phyloP scores from a whole-genome alignment of 2,113 vertebrate species.

The Ia io region DNA sequence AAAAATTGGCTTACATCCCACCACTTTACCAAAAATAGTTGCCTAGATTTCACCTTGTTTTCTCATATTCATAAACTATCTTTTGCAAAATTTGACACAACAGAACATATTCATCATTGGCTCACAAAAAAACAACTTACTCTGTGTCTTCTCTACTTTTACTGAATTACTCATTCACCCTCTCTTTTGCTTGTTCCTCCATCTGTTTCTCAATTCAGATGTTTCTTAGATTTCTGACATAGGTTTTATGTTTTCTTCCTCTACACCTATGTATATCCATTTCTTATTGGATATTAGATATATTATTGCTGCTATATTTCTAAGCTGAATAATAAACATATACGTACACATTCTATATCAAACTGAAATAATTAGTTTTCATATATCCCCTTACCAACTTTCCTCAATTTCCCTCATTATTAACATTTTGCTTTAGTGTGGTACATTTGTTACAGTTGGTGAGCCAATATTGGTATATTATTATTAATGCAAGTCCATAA shows the following conservation, averaged over 20 bases:
- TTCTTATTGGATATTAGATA: background rate
- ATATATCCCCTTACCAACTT: background rate
- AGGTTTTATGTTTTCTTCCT: background rate
- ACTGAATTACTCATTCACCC: background rate
- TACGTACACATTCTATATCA: background rate
- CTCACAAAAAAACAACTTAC: background rate
- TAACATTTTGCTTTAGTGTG: background rate
- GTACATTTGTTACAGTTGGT: background rate
- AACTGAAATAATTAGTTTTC: background rate
- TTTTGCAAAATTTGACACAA: background rate
- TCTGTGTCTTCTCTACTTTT: background rate
- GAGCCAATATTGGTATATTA: background rate
- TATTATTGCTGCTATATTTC: background rate
- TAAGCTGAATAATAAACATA: background rate
- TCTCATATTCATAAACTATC: background rate
- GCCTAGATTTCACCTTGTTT: background rate
- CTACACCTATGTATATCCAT: background rate
- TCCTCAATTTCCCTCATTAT: background rate
- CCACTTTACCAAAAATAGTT: background rate
- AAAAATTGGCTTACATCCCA: background rate
- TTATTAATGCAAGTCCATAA: background rate
- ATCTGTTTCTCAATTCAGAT: background rate
- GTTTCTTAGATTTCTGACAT: background rate
- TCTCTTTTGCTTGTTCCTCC: background rate
- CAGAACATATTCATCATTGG: background rate